Percentiles rank a stretch among this genome's conserved stretches.
These are phyloP conservation scores for Cartodere bifasciata DNA, from an alignment of 2,888 invertebrate genomes.

Conservation along the genomic window DNA sequence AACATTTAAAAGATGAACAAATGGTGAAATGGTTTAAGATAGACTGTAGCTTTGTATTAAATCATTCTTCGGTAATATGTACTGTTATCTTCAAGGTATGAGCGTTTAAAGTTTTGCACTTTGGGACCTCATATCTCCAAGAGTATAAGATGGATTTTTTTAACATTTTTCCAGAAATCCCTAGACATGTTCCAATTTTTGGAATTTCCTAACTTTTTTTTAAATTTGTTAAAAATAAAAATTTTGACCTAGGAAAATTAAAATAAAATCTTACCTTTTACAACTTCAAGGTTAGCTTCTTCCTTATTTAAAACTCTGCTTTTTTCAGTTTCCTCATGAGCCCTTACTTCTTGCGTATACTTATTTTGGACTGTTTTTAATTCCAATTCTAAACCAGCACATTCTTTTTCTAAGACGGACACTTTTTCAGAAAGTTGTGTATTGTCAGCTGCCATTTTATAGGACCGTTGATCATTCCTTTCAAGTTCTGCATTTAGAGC, in stretches of 20 bases:
- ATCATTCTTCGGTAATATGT: too few species aligned
- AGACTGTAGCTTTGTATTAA: too few species aligned
- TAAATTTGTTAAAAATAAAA: background rate
- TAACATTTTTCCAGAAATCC: too few species aligned
- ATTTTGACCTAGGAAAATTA: background rate
- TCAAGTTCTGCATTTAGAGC: slow-evolving; percentile 52
- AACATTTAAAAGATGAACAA: too few species aligned
- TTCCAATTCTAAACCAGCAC: slow-evolving; percentile 72
- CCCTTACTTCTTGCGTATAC: slow-evolving; percentile 75
- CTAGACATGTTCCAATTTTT: background rate
- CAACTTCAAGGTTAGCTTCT: slow-evolving; percentile 85
- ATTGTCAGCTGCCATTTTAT: slow-evolving; percentile 59
- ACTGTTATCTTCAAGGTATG: too few species aligned
- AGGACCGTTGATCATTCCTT: slow-evolving; percentile 50
- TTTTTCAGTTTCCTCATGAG: slow-evolving; percentile 79
- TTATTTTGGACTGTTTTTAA: slow-evolving; percentile 71
- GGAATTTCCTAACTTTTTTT: background rate
- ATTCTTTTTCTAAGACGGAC: slow-evolving; percentile 76
- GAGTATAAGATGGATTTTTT: too few species aligned
- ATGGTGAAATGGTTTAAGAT: too few species aligned
- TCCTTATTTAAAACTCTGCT: slow-evolving; percentile 75
- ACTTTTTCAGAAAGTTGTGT: slow-evolving; percentile 68
- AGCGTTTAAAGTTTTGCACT: too few species aligned
- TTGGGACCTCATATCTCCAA: too few species aligned
- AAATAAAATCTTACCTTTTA: slow-evolving; percentile 54